Percentiles rank a stretch among this genome's conserved stretches.
Evolutionary conservation across 2,888 invertebrate genomes (phyloP).

Genomic region (Agrilus cyanescens): DNA sequence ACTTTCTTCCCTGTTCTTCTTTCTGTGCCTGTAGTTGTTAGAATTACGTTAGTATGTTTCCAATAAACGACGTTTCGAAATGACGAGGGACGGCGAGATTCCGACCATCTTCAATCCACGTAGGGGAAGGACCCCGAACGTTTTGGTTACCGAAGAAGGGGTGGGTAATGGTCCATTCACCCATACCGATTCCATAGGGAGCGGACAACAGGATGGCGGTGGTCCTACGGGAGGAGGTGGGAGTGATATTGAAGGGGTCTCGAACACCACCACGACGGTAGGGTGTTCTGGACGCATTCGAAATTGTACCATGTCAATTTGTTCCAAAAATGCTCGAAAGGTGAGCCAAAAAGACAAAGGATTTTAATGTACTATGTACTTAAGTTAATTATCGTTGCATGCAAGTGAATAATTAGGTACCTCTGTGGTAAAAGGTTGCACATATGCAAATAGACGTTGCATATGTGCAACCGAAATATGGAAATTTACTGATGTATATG

Average conservation of each 20-base stretch:
- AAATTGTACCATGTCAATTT: slow-evolving; percentile 62
- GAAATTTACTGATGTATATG: too few species aligned
- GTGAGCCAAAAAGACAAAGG: slow-evolving; percentile 35
- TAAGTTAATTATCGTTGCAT: too few species aligned
- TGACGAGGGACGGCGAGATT: slow-evolving; percentile 65
- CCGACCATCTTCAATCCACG: slow-evolving; percentile 69
- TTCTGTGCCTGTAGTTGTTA: too few species aligned
- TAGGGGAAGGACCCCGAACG: slow-evolving; percentile 31
- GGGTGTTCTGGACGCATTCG: slow-evolving; percentile 36
- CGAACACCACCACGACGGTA: slow-evolving; percentile 37
- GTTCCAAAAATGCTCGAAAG: slow-evolving; percentile 74
- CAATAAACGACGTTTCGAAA: slow-evolving; percentile 19
- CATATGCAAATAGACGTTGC: neutral
- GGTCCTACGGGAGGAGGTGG: slow-evolving; percentile 35
- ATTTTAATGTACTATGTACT: neutral
- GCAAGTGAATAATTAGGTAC: too few species aligned
- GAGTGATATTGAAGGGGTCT: slow-evolving; percentile 26
- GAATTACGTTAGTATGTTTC: too few species aligned
- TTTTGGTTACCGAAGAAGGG: slow-evolving; percentile 32
- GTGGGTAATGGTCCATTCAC: slow-evolving; percentile 30
- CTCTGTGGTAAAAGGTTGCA: neutral
- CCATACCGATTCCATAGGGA: slow-evolving; percentile 30
- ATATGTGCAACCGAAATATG: neutral
- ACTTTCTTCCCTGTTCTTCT: too few species aligned
- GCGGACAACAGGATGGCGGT: slow-evolving; percentile 26